phyloP scores from a whole-genome alignment of 2,113 vertebrate genomes.

The Engystomops pustulosus region DNA sequence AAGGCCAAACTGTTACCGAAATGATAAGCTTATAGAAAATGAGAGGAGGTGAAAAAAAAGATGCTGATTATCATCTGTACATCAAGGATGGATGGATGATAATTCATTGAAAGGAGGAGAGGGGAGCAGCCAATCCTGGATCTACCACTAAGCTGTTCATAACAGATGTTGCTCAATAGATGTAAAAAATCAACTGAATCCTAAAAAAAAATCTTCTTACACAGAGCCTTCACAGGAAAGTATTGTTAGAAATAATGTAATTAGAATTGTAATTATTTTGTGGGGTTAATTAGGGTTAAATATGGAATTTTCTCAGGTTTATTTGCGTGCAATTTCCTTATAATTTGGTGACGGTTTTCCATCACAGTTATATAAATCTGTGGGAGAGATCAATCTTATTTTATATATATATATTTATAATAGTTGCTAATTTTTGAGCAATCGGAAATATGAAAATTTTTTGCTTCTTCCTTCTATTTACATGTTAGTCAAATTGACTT shows the following conservation, averaged over 20 bases:
- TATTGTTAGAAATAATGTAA: neutral
- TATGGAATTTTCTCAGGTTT: no score
- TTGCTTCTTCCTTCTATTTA: no score
- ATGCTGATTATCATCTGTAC: neutral
- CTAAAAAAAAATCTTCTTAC: neutral
- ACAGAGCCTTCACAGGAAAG: neutral
- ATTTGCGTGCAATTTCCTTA: no score
- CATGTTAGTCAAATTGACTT: no score
- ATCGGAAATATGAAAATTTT: no score
- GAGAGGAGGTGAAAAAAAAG: neutral
- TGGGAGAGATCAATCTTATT: no score
- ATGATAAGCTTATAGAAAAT: slow-evolving; percentile 25
- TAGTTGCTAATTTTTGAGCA: no score
- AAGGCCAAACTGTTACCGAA: slow-evolving; percentile 13
- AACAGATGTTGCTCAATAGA: neutral
- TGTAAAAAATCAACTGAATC: neutral
- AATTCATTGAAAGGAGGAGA: neutral
- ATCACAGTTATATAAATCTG: no score
- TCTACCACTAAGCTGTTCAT: neutral
- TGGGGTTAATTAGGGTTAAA: no score
- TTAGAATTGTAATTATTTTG: no score
- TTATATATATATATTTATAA: no score
- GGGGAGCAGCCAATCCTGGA: neutral
- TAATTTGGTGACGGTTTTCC: no score
- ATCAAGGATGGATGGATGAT: neutral